Base-by-base conservation (phyloP, 2,113 vertebrate genomes). In the Hystrix cristata region DNA sequence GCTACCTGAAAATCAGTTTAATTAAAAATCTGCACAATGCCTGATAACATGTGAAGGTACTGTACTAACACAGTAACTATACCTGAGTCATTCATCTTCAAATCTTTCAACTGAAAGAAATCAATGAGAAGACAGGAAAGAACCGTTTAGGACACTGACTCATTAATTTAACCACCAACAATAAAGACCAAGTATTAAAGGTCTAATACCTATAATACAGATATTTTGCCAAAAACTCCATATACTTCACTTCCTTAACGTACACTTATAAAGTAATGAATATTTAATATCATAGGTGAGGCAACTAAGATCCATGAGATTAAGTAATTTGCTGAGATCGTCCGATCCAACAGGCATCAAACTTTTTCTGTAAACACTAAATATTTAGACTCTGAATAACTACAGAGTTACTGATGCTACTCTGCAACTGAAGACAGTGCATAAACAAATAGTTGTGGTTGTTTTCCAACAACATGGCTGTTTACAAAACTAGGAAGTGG, bases 381-480 rank as follows among this genome's bases (percentile, higher is more conserved):
- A n/a, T 94, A 95, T 51, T 79, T 87, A 86, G 59, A 23, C n/a
- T 74, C n/a, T 94, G 27, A 13, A 71, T 51, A 88, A 81, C 62
- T 67, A 59, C 0, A 31, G 53, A 90, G 65, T 48, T 29, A 34
- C 55, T 19, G 21, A 34, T 91, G 83, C 7, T 76, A 71, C 25
- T 94, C 53, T 91, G 53, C 48, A 55, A 29, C 0, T 87, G 23
- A 90, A 48, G 31, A 57, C 11, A 80, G 43, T 31, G 43, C 27
- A 25, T 67, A 80, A 85, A 38, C 19, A 60, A 96, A 82, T 23
- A 8, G 4, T 4, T 43, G 15, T 34, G 25, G 3, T 4, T 71
- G 4, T 71, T 76, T 55, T 43, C 59, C 60, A 76, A 60, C 48
- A 90, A 92, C 60, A 89, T 14, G 38, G 51, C 3, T 62, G 69